These are phyloP conservation scores for Drosophila murphyi DNA, from an alignment of 1,140 invertebrate genomes.

Conservation along the genomic window DNA sequence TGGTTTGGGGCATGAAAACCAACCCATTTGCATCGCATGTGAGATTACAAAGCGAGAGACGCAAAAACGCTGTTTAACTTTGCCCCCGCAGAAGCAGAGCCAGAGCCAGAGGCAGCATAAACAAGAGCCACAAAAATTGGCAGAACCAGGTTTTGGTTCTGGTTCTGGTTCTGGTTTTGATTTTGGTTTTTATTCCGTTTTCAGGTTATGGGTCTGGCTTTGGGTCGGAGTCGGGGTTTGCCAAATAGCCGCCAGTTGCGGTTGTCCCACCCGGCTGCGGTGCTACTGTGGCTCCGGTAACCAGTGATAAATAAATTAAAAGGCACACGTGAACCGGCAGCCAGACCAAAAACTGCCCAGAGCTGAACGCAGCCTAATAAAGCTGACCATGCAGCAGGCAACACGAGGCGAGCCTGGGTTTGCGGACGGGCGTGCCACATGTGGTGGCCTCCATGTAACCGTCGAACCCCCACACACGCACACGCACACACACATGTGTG, in stretches of 20 bases:
- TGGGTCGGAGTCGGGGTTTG: conserved; percentile 29
- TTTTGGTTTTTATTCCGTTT: too few species aligned
- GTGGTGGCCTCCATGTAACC: conserved; percentile 37
- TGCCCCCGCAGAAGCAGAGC: too few species aligned
- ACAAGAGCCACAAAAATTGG: conserved; percentile 60
- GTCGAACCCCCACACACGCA: not conserved
- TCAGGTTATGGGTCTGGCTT: not conserved
- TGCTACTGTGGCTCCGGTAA: conserved; percentile 31
- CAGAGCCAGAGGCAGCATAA: not conserved
- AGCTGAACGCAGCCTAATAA: conserved; percentile 71
- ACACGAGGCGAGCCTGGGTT: not conserved
- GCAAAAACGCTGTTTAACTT: not conserved
- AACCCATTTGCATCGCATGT: too few species aligned
- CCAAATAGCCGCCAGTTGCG: conserved; percentile 42
- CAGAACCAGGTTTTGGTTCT: conserved; percentile 6
- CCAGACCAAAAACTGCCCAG: conserved; percentile 52
- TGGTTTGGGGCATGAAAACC: too few species aligned
- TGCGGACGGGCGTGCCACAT: conserved; percentile 14
- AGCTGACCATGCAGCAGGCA: conserved; percentile 58
- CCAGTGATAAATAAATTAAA: conserved; percentile 78
- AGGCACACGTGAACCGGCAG: conserved; percentile 77
- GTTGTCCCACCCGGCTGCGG: conserved; percentile 10
- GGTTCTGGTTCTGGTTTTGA: not conserved
- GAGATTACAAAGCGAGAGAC: not conserved
- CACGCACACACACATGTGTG: conserved; percentile 13